phyloP scores from a whole-genome alignment of 2,888 invertebrate species.

The Monopis laevigella region DNA sequence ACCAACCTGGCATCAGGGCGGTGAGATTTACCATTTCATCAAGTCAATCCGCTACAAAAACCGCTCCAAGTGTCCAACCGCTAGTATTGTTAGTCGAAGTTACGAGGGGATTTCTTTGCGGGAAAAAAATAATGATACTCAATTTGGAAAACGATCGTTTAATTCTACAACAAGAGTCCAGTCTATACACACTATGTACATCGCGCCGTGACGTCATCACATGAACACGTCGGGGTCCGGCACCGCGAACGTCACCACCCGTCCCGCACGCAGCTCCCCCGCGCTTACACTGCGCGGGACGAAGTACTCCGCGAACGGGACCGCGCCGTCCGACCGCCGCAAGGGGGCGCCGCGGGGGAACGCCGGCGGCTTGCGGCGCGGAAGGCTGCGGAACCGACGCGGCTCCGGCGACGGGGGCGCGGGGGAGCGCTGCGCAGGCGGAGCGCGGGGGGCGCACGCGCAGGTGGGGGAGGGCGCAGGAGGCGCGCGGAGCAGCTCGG shows the following conservation, averaged over 20 bases:
- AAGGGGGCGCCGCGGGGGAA: constrained; percentile 72
- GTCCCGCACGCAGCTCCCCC: constrained; percentile 66
- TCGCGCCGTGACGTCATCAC: constrained; percentile 70
- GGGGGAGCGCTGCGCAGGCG: constrained; percentile 32
- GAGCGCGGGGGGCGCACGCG: constrained; percentile 24
- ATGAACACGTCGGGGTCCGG: constrained; percentile 76
- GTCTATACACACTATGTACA: constrained; percentile 27
- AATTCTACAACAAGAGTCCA: no score
- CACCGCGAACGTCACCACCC: constrained; percentile 85
- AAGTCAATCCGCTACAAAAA: no score
- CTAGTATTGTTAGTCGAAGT: no score
- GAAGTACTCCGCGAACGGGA: constrained; percentile 80
- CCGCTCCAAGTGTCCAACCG: no score
- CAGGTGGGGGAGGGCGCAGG: no score
- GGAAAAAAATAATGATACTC: no score
- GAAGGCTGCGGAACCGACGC: constrained; percentile 60
- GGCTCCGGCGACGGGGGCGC: constrained; percentile 22
- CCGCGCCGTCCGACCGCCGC: constrained; percentile 69
- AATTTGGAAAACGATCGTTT: no score
- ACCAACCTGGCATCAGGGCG: no score
- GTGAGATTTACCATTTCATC: no score
- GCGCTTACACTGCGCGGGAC: constrained; percentile 73
- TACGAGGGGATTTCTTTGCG: no score
- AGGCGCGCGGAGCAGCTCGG: constrained; percentile 77
- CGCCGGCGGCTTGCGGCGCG: constrained; percentile 52